Evolutionary conservation across 1,140 invertebrate genomes (phyloP).

Genomic region (Paraescarpia echinospica): DNA sequence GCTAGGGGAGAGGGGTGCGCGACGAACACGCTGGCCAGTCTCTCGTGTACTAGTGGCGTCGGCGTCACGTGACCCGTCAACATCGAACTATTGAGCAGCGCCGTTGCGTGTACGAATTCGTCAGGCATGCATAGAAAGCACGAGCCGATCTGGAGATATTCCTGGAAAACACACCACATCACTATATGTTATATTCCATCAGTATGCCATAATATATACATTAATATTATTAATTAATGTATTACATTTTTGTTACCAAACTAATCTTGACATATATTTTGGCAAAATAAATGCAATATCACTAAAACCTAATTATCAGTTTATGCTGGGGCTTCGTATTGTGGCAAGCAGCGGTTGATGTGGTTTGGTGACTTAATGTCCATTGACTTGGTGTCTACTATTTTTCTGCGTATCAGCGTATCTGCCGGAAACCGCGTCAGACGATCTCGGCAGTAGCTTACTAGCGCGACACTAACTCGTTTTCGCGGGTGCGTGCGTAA

Average conservation of each 20-base stretch:
- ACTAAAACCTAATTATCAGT: too few species aligned
- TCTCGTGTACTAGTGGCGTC: constrained; percentile 59
- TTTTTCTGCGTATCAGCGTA: too few species aligned
- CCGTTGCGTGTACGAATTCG: neutral
- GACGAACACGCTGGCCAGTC: neutral
- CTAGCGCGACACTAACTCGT: neutral
- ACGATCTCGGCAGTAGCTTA: too few species aligned
- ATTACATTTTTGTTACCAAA: too few species aligned
- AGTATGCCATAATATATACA: neutral
- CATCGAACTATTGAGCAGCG: constrained; percentile 55
- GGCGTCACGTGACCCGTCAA: constrained; percentile 70
- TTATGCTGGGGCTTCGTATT: too few species aligned
- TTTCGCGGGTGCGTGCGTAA: neutral
- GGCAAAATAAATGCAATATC: too few species aligned
- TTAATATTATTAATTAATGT: too few species aligned
- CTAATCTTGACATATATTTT: too few species aligned
- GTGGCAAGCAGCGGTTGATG: too few species aligned
- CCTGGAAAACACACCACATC: neutral
- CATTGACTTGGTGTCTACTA: too few species aligned
- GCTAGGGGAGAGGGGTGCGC: neutral
- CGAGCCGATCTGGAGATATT: neutral
- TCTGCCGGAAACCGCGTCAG: too few species aligned
- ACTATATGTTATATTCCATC: neutral
- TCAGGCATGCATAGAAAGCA: neutral
- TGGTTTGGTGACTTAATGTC: too few species aligned